Evolutionary conservation across 2,113 vertebrate species (phyloP).

Genomic region (Kryptolebias marmoratus): DNA sequence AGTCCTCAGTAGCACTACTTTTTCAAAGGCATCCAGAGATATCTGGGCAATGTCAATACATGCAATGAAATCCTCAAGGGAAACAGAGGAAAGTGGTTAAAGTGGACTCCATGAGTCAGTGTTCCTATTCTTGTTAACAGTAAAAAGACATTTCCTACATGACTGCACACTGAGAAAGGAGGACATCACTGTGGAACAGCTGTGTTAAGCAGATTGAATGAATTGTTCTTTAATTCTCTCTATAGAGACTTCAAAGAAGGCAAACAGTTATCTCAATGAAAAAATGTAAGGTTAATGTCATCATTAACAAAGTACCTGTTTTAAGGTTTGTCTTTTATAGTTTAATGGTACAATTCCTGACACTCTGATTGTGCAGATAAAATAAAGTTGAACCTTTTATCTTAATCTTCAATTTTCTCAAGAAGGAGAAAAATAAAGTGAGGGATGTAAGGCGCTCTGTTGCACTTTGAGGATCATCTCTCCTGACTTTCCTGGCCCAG

Average conservation of each 20-base stretch:
- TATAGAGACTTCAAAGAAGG: conserved; percentile 30
- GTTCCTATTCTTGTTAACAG: conserved; percentile 27
- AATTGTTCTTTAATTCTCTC: conserved; percentile 18
- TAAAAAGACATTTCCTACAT: conserved; percentile 55
- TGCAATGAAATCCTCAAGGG: conserved; percentile 24
- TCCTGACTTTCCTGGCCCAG: conserved; percentile 22
- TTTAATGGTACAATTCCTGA: not conserved
- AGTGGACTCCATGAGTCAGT: conserved; percentile 53
- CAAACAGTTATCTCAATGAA: too few species aligned
- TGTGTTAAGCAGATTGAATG: conserved; percentile 26
- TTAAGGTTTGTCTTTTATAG: too few species aligned
- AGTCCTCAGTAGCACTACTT: conserved; percentile 10
- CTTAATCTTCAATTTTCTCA: not conserved
- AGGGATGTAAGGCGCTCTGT: not conserved
- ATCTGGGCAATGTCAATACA: conserved; percentile 47
- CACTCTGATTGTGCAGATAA: too few species aligned
- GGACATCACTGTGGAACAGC: conserved; percentile 8
- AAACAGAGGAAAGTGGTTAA: conserved; percentile 54
- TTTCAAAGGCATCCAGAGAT: conserved; percentile 29
- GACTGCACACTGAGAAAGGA: conserved; percentile 30
- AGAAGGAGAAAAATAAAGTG: not conserved
- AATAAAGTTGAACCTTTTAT: conserved; percentile 2
- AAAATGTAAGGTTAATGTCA: too few species aligned
- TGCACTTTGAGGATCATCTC: conserved; percentile 23
- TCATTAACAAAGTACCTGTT: too few species aligned